Conservation (phyloP, 2,888 invertebrate genomes). For the Lithosia quadra region DNA sequence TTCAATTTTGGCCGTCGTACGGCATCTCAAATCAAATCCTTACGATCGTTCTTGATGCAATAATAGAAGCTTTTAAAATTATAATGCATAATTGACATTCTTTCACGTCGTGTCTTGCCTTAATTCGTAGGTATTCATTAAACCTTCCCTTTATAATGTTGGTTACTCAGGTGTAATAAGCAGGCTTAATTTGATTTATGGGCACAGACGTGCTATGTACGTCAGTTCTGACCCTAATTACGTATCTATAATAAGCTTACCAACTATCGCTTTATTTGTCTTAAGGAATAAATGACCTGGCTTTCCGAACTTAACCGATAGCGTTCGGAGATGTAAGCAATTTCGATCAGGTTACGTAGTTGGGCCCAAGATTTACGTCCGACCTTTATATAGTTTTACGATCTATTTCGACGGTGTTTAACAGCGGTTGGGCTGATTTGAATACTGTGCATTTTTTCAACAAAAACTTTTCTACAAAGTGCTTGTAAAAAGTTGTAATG, state of each 20-base stretch:
- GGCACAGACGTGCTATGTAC: not conserved
- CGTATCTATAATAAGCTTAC: slow-evolving; percentile 12
- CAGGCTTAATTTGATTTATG: slow-evolving; percentile 8
- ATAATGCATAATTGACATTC: not conserved
- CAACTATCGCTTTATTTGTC: slow-evolving; percentile 17
- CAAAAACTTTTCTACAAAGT: slow-evolving; percentile 12
- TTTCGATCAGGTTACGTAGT: slow-evolving; percentile 45
- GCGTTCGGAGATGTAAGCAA: slow-evolving; percentile 29
- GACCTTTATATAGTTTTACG: slow-evolving; percentile 46
- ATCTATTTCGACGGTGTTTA: slow-evolving; percentile 41
- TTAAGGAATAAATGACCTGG: slow-evolving; percentile 20
- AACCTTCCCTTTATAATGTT: not conserved
- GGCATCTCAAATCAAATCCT: not conserved
- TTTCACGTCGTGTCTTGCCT: not conserved
- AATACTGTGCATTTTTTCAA: slow-evolving; percentile 17
- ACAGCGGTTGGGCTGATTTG: slow-evolving; percentile 38
- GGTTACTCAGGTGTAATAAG: not conserved
- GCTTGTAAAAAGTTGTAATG: not conserved
- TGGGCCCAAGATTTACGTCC: slow-evolving; percentile 40
- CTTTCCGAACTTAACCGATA: slow-evolving; percentile 31
- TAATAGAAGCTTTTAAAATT: not conserved
- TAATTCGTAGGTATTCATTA: not conserved
- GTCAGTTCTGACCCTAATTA: slow-evolving; percentile 9
- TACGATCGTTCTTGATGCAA: not conserved
- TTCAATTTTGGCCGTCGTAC: no score